phyloP scores from a whole-genome alignment of 2,888 invertebrate genomes.

The Bellardia pandia region DNA sequence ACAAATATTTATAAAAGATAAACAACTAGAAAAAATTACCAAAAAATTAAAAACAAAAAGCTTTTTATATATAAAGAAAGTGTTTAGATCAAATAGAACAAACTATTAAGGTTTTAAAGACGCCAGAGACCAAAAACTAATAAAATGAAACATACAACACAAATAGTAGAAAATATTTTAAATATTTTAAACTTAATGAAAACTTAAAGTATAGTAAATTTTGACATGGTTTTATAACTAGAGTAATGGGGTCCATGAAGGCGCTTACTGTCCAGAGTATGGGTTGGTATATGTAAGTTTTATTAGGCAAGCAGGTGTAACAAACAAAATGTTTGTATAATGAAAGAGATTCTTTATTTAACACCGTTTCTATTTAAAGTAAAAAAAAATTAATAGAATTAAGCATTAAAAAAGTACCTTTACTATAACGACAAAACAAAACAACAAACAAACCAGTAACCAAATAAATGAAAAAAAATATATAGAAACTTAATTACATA shows the following conservation, averaged over 20 bases:
- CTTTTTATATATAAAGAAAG: conserved; percentile 64
- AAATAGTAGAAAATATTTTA: conserved; percentile 20
- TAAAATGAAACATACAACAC: conserved; percentile 1
- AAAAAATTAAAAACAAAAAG: conserved; percentile 20
- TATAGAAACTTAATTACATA: conserved; percentile 39
- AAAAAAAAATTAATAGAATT: conserved; percentile 47
- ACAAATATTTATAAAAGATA: conserved; percentile 26
- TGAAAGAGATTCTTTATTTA: conserved; percentile 23
- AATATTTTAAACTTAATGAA: conserved; percentile 2
- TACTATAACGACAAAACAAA: conserved; percentile 55
- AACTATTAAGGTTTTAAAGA: conserved; percentile 56
- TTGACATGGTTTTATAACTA: conserved; percentile 16
- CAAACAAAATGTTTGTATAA: conserved; percentile 36
- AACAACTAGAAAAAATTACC: conserved; percentile 33
- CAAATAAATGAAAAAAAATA: conserved; percentile 29
- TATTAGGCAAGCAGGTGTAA: not conserved
- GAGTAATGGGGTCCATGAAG: conserved; percentile 55
- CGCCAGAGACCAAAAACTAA: conserved; percentile 61
- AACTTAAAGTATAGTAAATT: conserved; percentile 2
- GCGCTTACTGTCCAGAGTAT: conserved; percentile 52
- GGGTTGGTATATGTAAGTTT: not conserved
- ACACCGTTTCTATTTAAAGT: conserved; percentile 59
- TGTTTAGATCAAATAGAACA: conserved; percentile 55
- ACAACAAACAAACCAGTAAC: conserved; percentile 35
- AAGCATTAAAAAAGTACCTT: conserved; percentile 67